Evolutionary conservation across 2,797 vertebrate species (phyloP).

Genomic region (Hippocampus kuda): DNA sequence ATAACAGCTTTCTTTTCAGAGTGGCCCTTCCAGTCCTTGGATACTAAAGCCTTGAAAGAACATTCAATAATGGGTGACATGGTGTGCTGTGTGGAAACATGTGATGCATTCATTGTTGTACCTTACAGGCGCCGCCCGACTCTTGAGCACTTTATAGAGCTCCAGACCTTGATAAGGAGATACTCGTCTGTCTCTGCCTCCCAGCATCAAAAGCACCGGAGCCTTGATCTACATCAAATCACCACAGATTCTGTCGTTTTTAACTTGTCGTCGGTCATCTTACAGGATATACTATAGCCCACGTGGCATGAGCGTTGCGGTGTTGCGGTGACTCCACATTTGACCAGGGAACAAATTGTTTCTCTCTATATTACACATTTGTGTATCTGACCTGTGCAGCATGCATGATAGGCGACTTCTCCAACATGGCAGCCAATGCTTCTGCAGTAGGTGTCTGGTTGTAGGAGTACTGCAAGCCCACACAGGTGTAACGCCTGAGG

Average conservation of each 20-base stretch:
- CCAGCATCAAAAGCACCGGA: constrained; percentile 72
- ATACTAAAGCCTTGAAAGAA: no score
- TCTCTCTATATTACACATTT: no score
- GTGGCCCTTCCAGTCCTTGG: no score
- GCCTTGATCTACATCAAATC: constrained; percentile 59
- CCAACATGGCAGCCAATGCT: constrained; percentile 69
- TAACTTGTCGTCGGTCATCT: background rate
- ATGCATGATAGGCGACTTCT: constrained; percentile 68
- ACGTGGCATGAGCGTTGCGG: no score
- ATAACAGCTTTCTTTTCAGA: no score
- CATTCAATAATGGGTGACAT: background rate
- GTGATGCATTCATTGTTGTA: constrained; percentile 26
- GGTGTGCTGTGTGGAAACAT: background rate
- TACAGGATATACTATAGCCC: no score
- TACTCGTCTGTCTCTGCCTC: constrained; percentile 70
- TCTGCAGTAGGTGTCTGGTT: constrained; percentile 63
- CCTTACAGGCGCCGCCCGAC: constrained; percentile 64
- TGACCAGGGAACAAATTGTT: no score
- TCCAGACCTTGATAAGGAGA: constrained; percentile 75
- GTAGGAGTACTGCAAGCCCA: constrained; percentile 69
- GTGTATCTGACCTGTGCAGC: constrained; percentile 59
- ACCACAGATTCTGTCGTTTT: constrained; percentile 2
- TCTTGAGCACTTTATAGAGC: constrained; percentile 72
- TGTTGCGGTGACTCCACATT: no score
- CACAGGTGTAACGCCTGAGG: constrained; percentile 69